phyloP scores from a whole-genome alignment of 2,888 invertebrate genomes.

The Xestoiulus laeticollis region DNA sequence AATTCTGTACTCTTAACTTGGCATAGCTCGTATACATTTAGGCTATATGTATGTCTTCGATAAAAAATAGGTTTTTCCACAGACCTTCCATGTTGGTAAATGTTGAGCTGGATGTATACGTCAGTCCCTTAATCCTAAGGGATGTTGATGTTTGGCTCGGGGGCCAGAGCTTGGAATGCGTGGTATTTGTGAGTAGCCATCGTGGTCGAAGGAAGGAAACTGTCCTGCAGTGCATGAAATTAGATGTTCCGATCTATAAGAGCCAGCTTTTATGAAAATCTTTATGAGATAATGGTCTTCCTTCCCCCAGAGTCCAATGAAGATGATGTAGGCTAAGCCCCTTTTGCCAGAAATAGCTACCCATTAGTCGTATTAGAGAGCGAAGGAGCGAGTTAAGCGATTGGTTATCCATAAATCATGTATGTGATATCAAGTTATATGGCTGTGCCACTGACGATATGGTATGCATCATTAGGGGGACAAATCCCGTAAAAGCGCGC shows the following conservation, averaged over 20 bases:
- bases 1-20: too few species aligned
- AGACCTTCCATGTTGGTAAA: too few species aligned
- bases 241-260: constrained; percentile 37
- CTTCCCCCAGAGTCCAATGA: constrained; percentile 13
- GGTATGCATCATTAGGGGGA: constrained; percentile 4
- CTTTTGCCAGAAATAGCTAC: background rate
- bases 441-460: background rate
- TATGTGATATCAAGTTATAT: constrained; percentile 2
- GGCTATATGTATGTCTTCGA: too few species aligned
- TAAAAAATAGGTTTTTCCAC: too few species aligned
- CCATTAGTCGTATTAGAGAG: constrained; percentile 17
- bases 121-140: background rate
- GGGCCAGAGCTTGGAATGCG: background rate
- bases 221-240: constrained; percentile 37
- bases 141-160: background rate
- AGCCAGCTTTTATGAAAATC: constrained; percentile 25
- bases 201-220: constrained; percentile 1
- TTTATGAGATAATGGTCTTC: constrained; percentile 37
- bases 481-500: background rate
- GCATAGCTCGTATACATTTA: too few species aligned
- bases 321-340: constrained; percentile 33
- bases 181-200: background rate
- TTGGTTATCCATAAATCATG: constrained; percentile 15
- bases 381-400: constrained; percentile 1
- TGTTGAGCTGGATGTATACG: too few species aligned